Base-by-base conservation (phyloP, 1,140 invertebrate genomes). In the Atta colombica region DNA sequence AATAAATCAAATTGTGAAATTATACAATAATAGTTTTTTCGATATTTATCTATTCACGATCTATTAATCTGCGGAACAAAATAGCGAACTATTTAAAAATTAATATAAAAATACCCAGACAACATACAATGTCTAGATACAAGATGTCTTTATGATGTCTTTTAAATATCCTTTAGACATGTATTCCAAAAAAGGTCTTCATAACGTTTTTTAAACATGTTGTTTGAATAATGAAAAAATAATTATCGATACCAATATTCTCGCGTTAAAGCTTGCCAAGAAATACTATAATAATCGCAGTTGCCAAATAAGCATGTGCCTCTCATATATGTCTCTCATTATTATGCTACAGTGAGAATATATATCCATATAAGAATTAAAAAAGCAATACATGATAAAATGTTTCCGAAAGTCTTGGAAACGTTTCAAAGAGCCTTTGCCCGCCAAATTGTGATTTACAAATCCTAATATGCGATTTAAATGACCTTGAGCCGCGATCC, bases 391-490 rank as follows among this genome's bases (percentile, higher is more conserved):
- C 51, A 39, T 45, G 21, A 49, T 71, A 61, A 85, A 89, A 89
- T 85, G 51, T 65, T 31, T 81, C 49, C n/a, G 75, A 77, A 74
- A 85, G 8, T 4, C 63, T 71, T 90, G 88, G 81, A 88, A 60
- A 4, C 1, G 18, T 49, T 90, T 77, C 89, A 90, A 88, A 61
- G 58, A 82, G 65, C n/a, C 81, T 89, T 89, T 63, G 25, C 78
- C 81, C 18, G 88, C 49, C 68, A 87, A 90, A 87, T 90, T 80
- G 49, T 80, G 55, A 85, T 74, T 84, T 81, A 78, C 18, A 25
- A 28, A 58, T 60, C 53, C 1, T 58, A 87, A 84, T 60, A 12
- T 58, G 61, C 31, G 28, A 78, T 71, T 77, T 85, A 60, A 35
- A 31, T n/a, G 88, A 80, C 85, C 86, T 87, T 89, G 89, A 45